A percentile compares a stretch with the other conserved stretches of the same genome.
Evolutionary conservation across 1,140 invertebrate species (phyloP).

Genomic region (Pogonomyrmex barbatus): DNA sequence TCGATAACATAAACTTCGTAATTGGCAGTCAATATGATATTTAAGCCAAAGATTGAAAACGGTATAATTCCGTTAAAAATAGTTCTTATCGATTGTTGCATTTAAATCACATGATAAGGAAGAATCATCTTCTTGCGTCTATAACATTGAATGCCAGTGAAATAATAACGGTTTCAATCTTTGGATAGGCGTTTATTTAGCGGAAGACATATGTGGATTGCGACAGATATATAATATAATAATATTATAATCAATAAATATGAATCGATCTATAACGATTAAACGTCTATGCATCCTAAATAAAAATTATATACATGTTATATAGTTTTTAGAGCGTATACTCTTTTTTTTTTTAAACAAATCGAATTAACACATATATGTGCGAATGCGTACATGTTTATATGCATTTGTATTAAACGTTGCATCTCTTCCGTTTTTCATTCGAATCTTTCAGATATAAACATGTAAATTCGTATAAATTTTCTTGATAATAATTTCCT

Average conservation of each 20-base stretch:
- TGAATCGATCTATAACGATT: neutral
- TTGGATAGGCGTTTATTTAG: neutral
- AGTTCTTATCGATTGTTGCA: neutral
- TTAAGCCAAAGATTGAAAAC: neutral
- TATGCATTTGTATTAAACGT: neutral
- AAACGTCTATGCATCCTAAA: constrained; percentile 24
- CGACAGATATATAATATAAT: neutral
- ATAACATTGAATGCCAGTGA: neutral
- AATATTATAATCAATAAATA: neutral
- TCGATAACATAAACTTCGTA: neutral
- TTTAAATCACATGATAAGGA: neutral
- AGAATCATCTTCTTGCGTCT: neutral
- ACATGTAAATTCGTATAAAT: neutral
- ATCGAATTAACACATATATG: neutral
- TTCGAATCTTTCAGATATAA: constrained; percentile 8
- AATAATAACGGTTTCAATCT: neutral
- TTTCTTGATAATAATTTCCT: constrained; percentile 3
- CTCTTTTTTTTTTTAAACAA: constrained; percentile 5
- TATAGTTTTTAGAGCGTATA: neutral
- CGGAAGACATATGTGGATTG: neutral
- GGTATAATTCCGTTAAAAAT: neutral
- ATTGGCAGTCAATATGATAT: neutral
- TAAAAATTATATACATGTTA: neutral
- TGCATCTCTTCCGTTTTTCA: neutral
- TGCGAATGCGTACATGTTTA: no score